phyloP scores from a whole-genome alignment of 2,888 invertebrate genomes.

The Shargacucullia verbasci region DNA sequence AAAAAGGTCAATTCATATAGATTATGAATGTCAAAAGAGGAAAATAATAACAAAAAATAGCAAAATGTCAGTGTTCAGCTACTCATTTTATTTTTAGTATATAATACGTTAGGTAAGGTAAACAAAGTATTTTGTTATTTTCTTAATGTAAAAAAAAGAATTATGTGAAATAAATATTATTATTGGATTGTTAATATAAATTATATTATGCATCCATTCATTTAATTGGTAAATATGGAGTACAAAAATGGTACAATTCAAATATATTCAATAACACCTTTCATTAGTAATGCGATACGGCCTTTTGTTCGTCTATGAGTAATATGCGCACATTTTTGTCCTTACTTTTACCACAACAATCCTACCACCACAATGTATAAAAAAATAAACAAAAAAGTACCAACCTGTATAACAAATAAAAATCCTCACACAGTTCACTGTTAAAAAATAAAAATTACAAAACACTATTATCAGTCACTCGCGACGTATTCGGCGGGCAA shows the following conservation, averaged over 20 bases:
- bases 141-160: too few species aligned
- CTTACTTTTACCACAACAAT: constrained; percentile 20
- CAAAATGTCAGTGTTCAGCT: background rate
- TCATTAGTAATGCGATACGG: constrained; percentile 21
- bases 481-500: constrained; percentile 64
- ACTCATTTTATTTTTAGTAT: too few species aligned
- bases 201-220: too few species aligned
- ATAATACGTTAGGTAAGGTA: too few species aligned
- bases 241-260: constrained; percentile 5
- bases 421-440: constrained; percentile 81
- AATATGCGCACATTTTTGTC: constrained; percentile 10
- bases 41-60: background rate
- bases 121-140: too few species aligned
- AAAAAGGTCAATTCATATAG: constrained; percentile 4
- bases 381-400: constrained; percentile 54
- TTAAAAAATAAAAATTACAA: constrained; percentile 68
- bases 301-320: constrained; percentile 23
- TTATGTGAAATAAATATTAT: too few species aligned
- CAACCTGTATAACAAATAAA: constrained; percentile 69
- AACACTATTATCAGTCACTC: constrained; percentile 76
- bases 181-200: too few species aligned
- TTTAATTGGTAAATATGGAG: too few species aligned
- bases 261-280: constrained; percentile 15
- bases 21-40: background rate
- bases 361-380: constrained; percentile 2